Percentiles rank a stretch among this genome's conserved stretches.
phyloP scores from a whole-genome alignment of 1,140 invertebrate species.

The Bombus superbus region DNA sequence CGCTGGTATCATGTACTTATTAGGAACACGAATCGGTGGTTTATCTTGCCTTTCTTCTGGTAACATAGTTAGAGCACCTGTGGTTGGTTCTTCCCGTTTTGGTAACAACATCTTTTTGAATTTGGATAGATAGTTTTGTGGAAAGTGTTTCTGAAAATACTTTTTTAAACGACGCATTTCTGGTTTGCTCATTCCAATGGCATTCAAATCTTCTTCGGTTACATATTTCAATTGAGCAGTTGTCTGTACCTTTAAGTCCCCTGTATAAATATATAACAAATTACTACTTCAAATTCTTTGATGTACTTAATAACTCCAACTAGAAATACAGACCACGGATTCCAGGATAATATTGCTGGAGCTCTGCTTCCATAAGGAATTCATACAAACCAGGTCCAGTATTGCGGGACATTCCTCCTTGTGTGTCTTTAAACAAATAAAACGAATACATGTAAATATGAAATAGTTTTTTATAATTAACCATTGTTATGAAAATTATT shows the following conservation, averaged over 20 bases:
- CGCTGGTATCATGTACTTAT: conserved; percentile 97
- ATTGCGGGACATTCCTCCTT: conserved; percentile 80
- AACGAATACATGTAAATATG: conserved; percentile 25
- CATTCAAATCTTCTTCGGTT: conserved; percentile 94
- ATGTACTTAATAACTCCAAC: neutral
- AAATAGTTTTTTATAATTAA: neutral
- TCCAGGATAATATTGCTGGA: conserved; percentile 93
- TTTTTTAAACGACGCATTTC: conserved; percentile 97
- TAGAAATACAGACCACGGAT: conserved; percentile 84
- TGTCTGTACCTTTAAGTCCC: conserved; percentile 91
- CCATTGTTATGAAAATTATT: neutral
- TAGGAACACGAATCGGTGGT: conserved; percentile 86
- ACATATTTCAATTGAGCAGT: conserved; percentile 99
- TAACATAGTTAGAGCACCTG: conserved; percentile 73
- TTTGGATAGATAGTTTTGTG: conserved; percentile 95
- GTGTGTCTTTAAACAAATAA: conserved; percentile 72
- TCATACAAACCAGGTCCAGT: conserved; percentile 91
- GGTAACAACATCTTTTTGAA: conserved; percentile 90
- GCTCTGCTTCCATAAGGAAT: conserved; percentile 94
- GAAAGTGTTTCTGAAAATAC: conserved; percentile 96
- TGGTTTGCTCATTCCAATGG: conserved; percentile 97
- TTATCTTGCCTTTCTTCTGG: conserved; percentile 81
- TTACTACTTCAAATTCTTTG: neutral
- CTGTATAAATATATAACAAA: conserved; percentile 81
- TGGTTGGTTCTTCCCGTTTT: conserved; percentile 84